Percentiles rank a stretch among this genome's conserved stretches.
Conservation (phyloP, 92 coral and sea anemone genomes). For the Umimayanthus kanabou region DNA sequence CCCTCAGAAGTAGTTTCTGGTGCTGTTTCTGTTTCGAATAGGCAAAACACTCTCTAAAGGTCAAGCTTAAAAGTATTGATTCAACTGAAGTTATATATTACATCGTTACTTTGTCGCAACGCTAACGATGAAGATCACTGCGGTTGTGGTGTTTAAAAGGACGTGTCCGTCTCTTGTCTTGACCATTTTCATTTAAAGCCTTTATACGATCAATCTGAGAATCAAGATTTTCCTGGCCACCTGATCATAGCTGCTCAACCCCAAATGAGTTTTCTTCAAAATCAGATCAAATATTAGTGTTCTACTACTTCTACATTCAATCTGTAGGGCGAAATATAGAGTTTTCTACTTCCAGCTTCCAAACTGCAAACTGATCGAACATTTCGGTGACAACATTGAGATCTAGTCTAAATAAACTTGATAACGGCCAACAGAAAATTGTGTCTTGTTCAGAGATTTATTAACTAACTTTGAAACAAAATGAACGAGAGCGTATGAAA, state of each 20-base stretch:
- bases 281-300: neutral
- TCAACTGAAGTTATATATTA: neutral
- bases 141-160: too few relatives aligned
- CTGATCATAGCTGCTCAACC: neutral
- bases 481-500: neutral
- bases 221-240: neutral
- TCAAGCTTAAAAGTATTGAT: neutral
- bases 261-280: neutral
- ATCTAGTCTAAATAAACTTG: neutral
- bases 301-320: neutral
- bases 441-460: neutral
- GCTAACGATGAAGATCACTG: too few relatives aligned
- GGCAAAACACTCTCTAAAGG: constrained; percentile 4
- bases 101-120: constrained; percentile 4
- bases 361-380: neutral
- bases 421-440: too few relatives aligned
- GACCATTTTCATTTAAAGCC: too few relatives aligned
- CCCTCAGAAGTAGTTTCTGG: neutral
- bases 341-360: neutral
- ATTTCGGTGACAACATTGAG: neutral
- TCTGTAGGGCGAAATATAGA: neutral
- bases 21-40: constrained; percentile 24
- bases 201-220: neutral
- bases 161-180: too few relatives aligned
- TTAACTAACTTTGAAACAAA: neutral